Evolutionary conservation across 2,113 vertebrate genomes (phyloP), one percentile per base, ranked within the genome.

Genomic region (Microtus pennsylvanicus): DNA sequence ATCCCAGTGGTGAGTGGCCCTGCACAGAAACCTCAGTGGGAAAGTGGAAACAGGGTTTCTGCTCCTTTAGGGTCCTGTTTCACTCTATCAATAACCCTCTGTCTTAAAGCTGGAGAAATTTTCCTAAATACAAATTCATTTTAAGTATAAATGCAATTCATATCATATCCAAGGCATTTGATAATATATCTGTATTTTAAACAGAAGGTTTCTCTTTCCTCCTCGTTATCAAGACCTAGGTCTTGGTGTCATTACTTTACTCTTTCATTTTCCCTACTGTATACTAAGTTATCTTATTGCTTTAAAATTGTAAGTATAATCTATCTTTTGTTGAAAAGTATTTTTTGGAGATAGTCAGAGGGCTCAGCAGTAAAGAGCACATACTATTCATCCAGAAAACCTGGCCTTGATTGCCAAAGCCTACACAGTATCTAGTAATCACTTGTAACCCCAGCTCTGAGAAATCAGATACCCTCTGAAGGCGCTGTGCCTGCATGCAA

Each of bases 121-220:
- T 80, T 42, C 26, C 70, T 77, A 70, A 7, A 55, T 3, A 9
- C 21, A 78, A 16, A 74, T 45, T 96, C 1, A 77, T 86, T 86
- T 89, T 81, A 72, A 81, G 63, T 92, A 21, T 77, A 95, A 82
- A 42, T 74, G 45, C 78, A 67, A 85, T 65, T 89, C 83, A 17
- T 86, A 52, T 76, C 47, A 33, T 42, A 33, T 55, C 28, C 52
- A 92, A 67, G 21, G 28, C 85, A 85, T 72, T 83, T 90, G 1
- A 14, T 26, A 75, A 50, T 1, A 35, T 74, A 6, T 80, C 17
- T 8, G 9, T 78, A 8, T 70, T 85, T 82, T 75, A 92, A 92
- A 45, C 22, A 8, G 42, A 67, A 52, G 14, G 16, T 12, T 95
- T 89, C 9, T 96, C 83, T 95, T 35, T 70, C 58, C 63, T 90